Evolutionary conservation across 1,140 invertebrate species (phyloP), one percentile per base, ranked within the genome.

Genomic region (Potamilus streckersoni): DNA sequence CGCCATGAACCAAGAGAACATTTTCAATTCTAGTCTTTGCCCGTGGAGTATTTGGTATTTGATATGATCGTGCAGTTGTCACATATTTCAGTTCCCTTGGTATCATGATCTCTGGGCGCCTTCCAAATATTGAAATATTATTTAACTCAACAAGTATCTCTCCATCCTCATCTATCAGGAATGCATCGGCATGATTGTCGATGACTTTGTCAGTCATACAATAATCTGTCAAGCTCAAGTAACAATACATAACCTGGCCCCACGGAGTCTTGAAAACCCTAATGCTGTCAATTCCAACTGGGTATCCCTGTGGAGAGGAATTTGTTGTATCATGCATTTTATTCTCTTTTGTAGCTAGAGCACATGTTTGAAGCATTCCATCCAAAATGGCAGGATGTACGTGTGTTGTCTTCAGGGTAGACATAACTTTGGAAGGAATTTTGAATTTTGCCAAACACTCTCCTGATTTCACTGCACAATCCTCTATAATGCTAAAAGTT

Each of bases 321-420:
- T n/a, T 23, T 4, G 20, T 20, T 6, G 11, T 19, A 12, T 17
- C 2, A 6, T 31, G 3, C 56, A 15, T 15, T 58, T 49, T 38
- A 64, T 56, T 63, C 16, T n/a, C n/a, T 17, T 75, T 12, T 19
- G 16, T 19, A n/a, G 59, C 38, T n/a, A 71, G 49, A 19, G 66
- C 31, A 23, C 68, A 64, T 57, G 69, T 56, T 20, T 76, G 74
- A 55, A 70, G 27, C 68, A 76, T 76, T 0, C 13, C 68, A 60
- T 76, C 74, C 15, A 76, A 19, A 11, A 76, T 31, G 70, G 49
- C 63, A 2, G 74, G 68, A 58, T 76, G 74, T 14, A 76, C 15
- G 16, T 49, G 31, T 58, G 68, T 64, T 19, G n/a, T 56, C 0
- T 23, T 6, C 4, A 20, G 6, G 19, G 69, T 17, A n/a, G 13